Evolutionary conservation across 2,113 vertebrate genomes (phyloP).

Genomic region (Hydropotes inermis): DNA sequence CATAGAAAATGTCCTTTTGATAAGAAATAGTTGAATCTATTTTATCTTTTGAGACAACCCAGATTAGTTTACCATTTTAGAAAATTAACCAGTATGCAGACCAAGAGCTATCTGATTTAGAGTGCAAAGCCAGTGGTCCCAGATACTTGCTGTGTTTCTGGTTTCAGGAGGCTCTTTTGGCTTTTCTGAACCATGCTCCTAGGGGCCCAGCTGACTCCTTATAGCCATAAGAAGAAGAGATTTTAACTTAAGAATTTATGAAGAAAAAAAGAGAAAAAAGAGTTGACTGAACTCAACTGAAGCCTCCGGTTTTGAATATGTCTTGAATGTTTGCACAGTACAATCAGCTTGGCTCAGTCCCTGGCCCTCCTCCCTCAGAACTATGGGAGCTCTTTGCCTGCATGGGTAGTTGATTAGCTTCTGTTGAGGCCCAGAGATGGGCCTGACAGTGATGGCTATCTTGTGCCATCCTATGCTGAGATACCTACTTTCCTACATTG

Average conservation of each 20-base stretch:
- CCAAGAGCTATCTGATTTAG: background rate
- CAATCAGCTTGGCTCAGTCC: no score
- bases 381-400: background rate
- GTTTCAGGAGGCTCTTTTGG: background rate
- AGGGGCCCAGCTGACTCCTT: background rate
- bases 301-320: background rate
- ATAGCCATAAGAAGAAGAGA: background rate
- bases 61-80: background rate
- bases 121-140: background rate
- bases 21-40: background rate
- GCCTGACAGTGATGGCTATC: background rate
- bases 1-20: background rate
- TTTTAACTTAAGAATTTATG: background rate
- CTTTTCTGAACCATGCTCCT: no score
- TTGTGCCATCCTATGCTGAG: background rate
- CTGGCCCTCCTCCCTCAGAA: background rate
- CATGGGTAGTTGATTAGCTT: background rate
- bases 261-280: background rate
- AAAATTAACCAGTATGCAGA: background rate
- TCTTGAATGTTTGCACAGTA: background rate
- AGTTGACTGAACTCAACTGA: background rate
- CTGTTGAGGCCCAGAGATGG: background rate
- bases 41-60: background rate
- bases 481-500: accelerated
- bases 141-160: background rate